Evolutionary conservation across 2,113 vertebrate genomes (phyloP).

Genomic region (Hippocampus mohnikei): DNA sequence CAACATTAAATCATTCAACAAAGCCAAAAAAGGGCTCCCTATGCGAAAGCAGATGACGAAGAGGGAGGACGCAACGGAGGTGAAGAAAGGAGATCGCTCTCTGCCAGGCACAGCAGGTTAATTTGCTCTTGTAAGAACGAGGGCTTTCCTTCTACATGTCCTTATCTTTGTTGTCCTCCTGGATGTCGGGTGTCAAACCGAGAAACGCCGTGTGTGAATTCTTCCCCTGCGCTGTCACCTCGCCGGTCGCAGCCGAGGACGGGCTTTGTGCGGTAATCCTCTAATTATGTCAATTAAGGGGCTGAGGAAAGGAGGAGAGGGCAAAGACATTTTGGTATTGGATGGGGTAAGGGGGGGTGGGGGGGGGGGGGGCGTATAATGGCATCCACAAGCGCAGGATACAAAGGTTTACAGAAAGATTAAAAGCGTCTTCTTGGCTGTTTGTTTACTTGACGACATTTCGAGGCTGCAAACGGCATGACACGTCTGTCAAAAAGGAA

Average conservation of each 20-base stretch:
- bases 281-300: slow-evolving; percentile 71
- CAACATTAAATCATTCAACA: neutral
- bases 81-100: slow-evolving; percentile 39
- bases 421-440: neutral
- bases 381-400: slow-evolving; percentile 7
- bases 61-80: slow-evolving; percentile 34
- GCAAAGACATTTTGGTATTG: neutral
- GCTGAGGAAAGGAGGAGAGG: slow-evolving; percentile 35
- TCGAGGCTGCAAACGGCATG: neutral
- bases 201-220: slow-evolving; percentile 41
- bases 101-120: slow-evolving; percentile 60
- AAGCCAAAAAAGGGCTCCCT: slow-evolving; percentile 13
- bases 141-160: slow-evolving; percentile 59
- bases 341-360: neutral
- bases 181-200: slow-evolving; percentile 62
- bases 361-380: neutral
- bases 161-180: slow-evolving; percentile 72
- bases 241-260: slow-evolving; percentile 35
- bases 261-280: slow-evolving; percentile 67
- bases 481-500: no score
- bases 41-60: neutral
- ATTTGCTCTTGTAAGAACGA: slow-evolving; percentile 68
- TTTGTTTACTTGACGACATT: neutral
- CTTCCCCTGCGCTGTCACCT: slow-evolving; percentile 53
- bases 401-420: slow-evolving; percentile 6